Evolutionary conservation across 2,888 invertebrate genomes (phyloP).

Genomic region (Eugnorisma glareosa): DNA sequence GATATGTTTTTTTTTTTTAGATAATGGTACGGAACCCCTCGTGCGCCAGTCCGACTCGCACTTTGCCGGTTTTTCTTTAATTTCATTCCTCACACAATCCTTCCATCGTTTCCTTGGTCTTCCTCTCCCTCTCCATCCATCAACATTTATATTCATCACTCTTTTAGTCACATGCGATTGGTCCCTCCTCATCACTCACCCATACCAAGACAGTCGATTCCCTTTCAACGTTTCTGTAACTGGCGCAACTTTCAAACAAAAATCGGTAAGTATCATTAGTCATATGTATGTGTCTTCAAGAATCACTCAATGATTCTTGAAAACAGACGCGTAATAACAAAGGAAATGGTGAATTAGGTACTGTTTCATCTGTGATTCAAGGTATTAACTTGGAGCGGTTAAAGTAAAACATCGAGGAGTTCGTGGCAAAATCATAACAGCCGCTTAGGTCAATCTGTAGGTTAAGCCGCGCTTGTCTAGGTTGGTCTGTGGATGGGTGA

Average conservation of each 20-base stretch:
- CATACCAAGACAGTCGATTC: not conserved
- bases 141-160: not conserved
- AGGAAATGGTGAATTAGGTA: slow-evolving; percentile 50
- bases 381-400: not conserved
- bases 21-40: too few relatives aligned
- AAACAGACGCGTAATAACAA: not conserved
- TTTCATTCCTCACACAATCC: not conserved
- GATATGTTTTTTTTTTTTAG: too few relatives aligned
- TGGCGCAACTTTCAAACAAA: too few relatives aligned
- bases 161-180: not conserved
- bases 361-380: not conserved
- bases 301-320: not conserved
- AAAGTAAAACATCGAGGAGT: too few relatives aligned
- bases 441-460: too few relatives aligned
- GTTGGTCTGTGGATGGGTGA: too few relatives aligned
- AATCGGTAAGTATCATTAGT: not conserved
- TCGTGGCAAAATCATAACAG: too few relatives aligned
- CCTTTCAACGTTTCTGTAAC: not conserved
- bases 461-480: too few relatives aligned
- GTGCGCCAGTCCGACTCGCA: too few relatives aligned
- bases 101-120: not conserved
- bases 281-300: not conserved
- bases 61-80: not conserved
- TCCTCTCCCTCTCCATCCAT: not conserved
- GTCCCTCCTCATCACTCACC: not conserved